Evolutionary conservation across 2,888 invertebrate species (phyloP).

Genomic region (Epinotia bilunana): DNA sequence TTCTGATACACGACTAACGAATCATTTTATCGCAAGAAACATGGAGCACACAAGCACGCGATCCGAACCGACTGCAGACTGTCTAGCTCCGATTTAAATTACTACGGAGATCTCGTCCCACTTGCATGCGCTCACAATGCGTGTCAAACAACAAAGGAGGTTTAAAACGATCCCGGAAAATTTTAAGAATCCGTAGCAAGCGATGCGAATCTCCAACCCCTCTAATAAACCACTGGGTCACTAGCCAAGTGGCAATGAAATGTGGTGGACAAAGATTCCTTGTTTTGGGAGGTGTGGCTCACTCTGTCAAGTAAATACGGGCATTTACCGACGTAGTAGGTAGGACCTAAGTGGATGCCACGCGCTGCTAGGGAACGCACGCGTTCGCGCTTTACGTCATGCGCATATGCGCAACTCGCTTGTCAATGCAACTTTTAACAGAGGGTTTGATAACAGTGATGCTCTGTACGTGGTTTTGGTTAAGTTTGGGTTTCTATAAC

Average conservation of each 20-base stretch:
- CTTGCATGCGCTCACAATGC: constrained; percentile 24
- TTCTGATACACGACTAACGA: too few relatives aligned
- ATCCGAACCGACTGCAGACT: background rate
- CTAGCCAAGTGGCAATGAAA: background rate
- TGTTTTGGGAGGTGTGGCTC: background rate
- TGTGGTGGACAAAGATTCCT: background rate
- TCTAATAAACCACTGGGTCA: constrained; percentile 14
- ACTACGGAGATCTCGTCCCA: constrained; percentile 2
- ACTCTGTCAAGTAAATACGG: too few relatives aligned
- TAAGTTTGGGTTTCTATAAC: too few relatives aligned
- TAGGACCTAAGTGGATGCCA: too few relatives aligned
- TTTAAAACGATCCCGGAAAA: constrained; percentile 26
- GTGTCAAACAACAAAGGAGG: constrained; percentile 29
- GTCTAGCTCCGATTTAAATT: constrained; percentile 19
- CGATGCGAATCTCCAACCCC: constrained; percentile 1
- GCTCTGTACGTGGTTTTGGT: too few relatives aligned
- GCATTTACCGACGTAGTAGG: too few relatives aligned
- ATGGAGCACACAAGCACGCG: background rate
- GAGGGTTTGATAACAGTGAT: too few relatives aligned
- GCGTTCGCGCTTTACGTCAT: too few relatives aligned
- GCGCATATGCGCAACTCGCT: too few relatives aligned
- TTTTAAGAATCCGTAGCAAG: background rate
- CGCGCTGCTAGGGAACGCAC: too few relatives aligned
- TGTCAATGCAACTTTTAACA: too few relatives aligned
- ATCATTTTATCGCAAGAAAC: background rate